Conservation (phyloP, 2,797 vertebrate genomes). For the Vireo griseus region DNA sequence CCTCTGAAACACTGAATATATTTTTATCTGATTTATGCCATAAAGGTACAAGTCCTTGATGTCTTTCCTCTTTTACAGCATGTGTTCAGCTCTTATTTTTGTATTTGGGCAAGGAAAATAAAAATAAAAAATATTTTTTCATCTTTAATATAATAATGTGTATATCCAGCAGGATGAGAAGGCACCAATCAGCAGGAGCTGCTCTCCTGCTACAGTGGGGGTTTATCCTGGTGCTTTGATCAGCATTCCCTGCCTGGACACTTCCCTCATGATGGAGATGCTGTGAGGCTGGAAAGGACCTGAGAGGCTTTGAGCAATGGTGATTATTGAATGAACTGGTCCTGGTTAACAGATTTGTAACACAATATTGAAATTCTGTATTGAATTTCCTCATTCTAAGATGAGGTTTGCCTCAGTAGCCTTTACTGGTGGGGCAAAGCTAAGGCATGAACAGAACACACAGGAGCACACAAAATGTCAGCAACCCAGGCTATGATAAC, state of each 20-base stretch:
- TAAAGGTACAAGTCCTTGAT: background rate
- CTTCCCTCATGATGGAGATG: background rate
- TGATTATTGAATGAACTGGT: background rate
- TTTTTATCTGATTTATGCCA: background rate
- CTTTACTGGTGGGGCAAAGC: background rate
- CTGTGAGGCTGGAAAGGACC: background rate
- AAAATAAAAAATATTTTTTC: background rate
- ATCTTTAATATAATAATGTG: background rate
- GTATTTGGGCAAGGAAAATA: background rate
- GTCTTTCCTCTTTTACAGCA: background rate
- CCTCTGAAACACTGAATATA: background rate
- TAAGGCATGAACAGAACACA: background rate
- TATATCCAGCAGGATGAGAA: background rate
- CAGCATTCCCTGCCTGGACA: background rate
- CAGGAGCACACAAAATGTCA: background rate
- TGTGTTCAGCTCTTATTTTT: background rate
- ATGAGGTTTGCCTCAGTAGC: background rate
- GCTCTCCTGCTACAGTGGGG: background rate
- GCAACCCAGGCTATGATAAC: fast-evolving
- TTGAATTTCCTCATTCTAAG: background rate
- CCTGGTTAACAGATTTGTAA: background rate
- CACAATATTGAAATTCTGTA: background rate
- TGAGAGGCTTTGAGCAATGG: background rate
- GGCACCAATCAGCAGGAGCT: background rate
- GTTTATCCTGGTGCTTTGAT: background rate